A percentile compares a stretch with the other conserved stretches of the same genome.
phyloP scores from a whole-genome alignment of 1,140 invertebrate species.

The Drosophila takahashii region DNA sequence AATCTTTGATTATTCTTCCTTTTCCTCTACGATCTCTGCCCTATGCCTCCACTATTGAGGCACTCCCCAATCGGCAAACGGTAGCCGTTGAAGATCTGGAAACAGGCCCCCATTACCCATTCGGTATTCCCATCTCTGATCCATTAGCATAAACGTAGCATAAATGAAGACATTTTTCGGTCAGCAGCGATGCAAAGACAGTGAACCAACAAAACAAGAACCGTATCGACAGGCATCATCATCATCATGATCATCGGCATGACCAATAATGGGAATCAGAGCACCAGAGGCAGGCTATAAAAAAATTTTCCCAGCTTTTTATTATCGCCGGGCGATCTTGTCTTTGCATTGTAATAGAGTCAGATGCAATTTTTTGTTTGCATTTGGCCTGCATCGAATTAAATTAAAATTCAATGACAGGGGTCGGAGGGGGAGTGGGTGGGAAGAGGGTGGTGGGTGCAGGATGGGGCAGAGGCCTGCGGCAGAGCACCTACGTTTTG shows the following conservation, averaged over 20 bases:
- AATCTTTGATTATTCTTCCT: too few species aligned
- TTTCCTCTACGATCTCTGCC: background rate
- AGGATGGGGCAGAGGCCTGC: background rate
- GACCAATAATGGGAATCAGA: constrained; percentile 80
- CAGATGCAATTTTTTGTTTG: constrained; percentile 63
- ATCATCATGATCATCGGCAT: constrained; percentile 62
- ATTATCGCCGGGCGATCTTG: constrained; percentile 72
- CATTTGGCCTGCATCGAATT: constrained; percentile 70
- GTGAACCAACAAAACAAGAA: constrained; percentile 22
- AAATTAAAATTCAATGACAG: constrained; percentile 83
- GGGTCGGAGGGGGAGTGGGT: constrained; percentile 6
- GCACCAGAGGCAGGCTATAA: constrained; percentile 57
- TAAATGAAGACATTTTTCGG: constrained; percentile 78
- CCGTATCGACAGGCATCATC: constrained; percentile 39
- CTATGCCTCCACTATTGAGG: background rate
- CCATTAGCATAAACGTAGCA: constrained; percentile 76
- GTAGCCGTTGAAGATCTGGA: background rate
- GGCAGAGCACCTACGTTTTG: constrained; percentile 67
- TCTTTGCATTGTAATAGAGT: constrained; percentile 70
- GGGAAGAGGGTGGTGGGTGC: background rate
- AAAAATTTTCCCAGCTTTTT: constrained; percentile 76
- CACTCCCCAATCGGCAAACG: constrained; percentile 13
- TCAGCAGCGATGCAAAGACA: constrained; percentile 32
- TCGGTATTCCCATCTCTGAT: constrained; percentile 56
- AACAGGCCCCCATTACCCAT: constrained; percentile 21